Conservation (phyloP, 2,888 invertebrate genomes). For the Baccha elongata region DNA sequence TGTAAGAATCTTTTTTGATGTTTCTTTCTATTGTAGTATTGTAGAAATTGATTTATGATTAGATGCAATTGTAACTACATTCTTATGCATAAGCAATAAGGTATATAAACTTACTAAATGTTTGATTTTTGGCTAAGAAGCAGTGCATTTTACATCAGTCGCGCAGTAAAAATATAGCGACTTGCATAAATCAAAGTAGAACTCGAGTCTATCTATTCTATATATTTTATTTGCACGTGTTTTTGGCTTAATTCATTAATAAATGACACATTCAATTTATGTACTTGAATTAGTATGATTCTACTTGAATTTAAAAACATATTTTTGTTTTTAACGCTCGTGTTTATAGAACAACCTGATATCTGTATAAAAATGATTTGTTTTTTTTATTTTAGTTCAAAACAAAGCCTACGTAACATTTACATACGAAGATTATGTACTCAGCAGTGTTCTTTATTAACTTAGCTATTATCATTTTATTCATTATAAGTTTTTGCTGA, state of each 20-base stretch:
- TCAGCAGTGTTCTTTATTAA: no score
- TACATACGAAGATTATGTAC: no score
- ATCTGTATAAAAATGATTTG: neutral
- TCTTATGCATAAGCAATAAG: no score
- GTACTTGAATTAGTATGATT: neutral
- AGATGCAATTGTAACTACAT: neutral
- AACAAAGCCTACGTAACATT: neutral
- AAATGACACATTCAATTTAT: neutral
- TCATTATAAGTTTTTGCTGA: no score
- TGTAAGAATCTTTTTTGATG: neutral
- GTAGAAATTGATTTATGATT: slow-evolving; percentile 27
- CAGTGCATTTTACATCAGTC: neutral
- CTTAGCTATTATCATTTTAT: no score
- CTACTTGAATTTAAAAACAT: neutral
- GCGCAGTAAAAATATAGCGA: neutral
- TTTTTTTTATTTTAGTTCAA: neutral
- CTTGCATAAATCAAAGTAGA: no score
- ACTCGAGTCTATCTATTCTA: no score
- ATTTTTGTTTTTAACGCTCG: neutral
- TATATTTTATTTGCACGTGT: no score
- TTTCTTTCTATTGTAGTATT: neutral
- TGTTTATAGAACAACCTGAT: neutral
- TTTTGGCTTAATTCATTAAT: neutral
- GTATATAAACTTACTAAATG: no score
- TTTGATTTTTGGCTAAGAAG: neutral